Evolutionary conservation across 2,113 vertebrate species (phyloP).

Genomic region (Clarias gariepinus): DNA sequence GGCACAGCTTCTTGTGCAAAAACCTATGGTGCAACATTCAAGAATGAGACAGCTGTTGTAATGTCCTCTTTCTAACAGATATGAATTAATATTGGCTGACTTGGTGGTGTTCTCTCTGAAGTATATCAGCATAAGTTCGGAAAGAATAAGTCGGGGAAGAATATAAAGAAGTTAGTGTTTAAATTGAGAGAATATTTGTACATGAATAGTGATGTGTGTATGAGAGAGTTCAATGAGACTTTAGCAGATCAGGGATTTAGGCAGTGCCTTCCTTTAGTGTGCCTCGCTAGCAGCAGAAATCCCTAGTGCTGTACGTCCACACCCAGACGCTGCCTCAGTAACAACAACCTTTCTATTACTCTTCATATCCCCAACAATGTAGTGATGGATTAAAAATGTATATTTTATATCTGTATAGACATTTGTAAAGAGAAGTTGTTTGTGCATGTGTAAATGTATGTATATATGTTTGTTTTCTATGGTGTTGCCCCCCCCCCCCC

Average conservation of each 20-base stretch:
- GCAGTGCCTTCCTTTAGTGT: slow-evolving; percentile 44
- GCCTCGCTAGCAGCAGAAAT: slow-evolving; percentile 36
- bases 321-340: slow-evolving; percentile 39
- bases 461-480: slow-evolving; percentile 38
- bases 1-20: neutral
- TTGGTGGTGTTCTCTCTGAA: slow-evolving; percentile 8
- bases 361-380: neutral
- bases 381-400: slow-evolving; percentile 32
- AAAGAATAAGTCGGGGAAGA: neutral
- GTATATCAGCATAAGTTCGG: neutral
- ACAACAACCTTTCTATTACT: neutral
- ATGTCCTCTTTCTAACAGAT: neutral
- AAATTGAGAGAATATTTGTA: slow-evolving; percentile 1
- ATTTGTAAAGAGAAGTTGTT: slow-evolving; percentile 55
- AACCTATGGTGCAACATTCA: slow-evolving; percentile 16
- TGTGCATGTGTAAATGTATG: slow-evolving; percentile 28
- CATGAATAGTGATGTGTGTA: neutral
- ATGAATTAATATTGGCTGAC: neutral
- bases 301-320: slow-evolving; percentile 20
- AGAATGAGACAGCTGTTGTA: neutral
- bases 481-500: neutral
- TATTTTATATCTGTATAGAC: slow-evolving; percentile 54
- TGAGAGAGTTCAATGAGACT: neutral
- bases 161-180: neutral
- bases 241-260: slow-evolving; percentile 40